These are phyloP conservation scores for Conops quadrifasciatus DNA, from an alignment of 2,888 invertebrate genomes.

Conservation along the genomic window DNA sequence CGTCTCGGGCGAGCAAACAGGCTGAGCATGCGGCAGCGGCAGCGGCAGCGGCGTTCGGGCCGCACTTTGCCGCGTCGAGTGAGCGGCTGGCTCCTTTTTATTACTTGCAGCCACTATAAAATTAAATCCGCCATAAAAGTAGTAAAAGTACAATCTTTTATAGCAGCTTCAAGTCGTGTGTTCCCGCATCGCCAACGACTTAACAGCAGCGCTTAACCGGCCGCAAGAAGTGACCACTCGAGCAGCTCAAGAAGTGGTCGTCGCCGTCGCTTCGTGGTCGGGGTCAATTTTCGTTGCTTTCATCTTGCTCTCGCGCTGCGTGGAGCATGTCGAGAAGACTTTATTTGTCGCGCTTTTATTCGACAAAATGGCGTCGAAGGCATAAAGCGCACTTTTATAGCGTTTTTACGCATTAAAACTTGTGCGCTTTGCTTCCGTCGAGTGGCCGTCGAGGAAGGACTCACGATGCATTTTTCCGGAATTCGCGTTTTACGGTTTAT, in stretches of 20 bases:
- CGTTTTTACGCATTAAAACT: slow-evolving; percentile 9
- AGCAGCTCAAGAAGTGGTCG: background rate
- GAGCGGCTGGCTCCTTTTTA: slow-evolving; percentile 19
- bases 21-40: slow-evolving; percentile 7
- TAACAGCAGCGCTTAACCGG: too few species aligned
- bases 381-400: slow-evolving; percentile 1
- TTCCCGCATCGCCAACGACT: background rate
- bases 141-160: slow-evolving; percentile 28
- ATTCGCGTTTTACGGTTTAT: slow-evolving; percentile 23
- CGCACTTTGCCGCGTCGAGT: background rate
- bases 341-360: slow-evolving; percentile 19
- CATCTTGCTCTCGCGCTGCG: background rate
- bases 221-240: too few species aligned
- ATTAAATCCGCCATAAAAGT: slow-evolving; percentile 29
- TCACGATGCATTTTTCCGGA: slow-evolving; percentile 7
- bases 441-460: background rate
- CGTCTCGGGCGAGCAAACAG: background rate
- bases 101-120: slow-evolving; percentile 27
- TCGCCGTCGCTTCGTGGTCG: background rate
- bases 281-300: background rate
- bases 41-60: too few species aligned
- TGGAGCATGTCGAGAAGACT: slow-evolving; percentile 14
- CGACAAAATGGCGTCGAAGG: background rate
- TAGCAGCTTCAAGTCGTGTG: background rate
- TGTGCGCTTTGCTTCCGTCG: slow-evolving; percentile 20